These are phyloP conservation scores for Mormoops blainvillei DNA, from an alignment of 2,113 vertebrate species.

Conservation along the genomic window DNA sequence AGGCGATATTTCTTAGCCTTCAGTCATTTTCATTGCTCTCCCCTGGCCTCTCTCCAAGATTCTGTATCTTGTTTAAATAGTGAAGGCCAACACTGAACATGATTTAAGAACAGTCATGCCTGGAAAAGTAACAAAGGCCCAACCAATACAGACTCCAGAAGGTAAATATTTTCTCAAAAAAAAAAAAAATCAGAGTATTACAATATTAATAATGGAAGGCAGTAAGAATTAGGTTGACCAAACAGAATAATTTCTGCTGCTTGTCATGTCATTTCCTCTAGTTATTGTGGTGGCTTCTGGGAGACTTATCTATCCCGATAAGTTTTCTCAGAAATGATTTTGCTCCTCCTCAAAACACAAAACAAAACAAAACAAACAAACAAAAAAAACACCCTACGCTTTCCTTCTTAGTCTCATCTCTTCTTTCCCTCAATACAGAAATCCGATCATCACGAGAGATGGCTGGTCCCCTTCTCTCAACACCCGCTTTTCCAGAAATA, in stretches of 20 bases:
- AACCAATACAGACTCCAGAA: slow-evolving; percentile 40
- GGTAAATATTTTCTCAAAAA: slow-evolving; percentile 57
- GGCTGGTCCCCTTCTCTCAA: background rate
- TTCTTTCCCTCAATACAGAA: background rate
- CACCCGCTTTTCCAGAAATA: slow-evolving; percentile 46
- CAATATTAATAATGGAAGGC: slow-evolving; percentile 23
- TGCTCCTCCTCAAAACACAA: background rate
- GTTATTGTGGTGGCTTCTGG: background rate
- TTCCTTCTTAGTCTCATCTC: background rate
- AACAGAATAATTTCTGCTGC: slow-evolving; percentile 15
- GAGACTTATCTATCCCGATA: background rate
- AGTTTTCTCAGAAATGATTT: slow-evolving; percentile 11
- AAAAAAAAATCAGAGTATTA: background rate
- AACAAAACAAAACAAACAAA: background rate
- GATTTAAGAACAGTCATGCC: slow-evolving; percentile 66
- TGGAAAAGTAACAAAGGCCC: slow-evolving; percentile 61
- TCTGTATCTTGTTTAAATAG: slow-evolving; percentile 66
- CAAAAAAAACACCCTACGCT: background rate
- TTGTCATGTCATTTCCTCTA: slow-evolving; percentile 27
- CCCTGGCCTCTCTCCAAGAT: slow-evolving; percentile 65
- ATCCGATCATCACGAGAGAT: slow-evolving; percentile 6
- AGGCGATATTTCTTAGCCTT: slow-evolving; percentile 43
- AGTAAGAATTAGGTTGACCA: slow-evolving; percentile 11
- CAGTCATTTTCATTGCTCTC: slow-evolving; percentile 55
- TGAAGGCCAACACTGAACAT: slow-evolving; percentile 47